Evolutionary conservation across 1,140 invertebrate species (phyloP).

Genomic region (Drosophila neocordata): DNA sequence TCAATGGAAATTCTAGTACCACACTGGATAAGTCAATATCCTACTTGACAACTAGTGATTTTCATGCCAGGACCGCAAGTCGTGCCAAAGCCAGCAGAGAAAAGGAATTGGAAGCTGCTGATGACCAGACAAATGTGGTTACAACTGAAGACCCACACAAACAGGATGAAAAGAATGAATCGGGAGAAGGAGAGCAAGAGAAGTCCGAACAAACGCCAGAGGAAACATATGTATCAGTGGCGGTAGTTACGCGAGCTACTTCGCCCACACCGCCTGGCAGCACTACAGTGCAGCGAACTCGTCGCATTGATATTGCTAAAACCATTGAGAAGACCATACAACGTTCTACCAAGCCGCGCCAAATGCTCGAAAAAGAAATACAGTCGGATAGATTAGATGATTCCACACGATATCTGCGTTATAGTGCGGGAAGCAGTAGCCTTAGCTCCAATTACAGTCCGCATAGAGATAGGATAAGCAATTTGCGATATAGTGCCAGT

Average conservation of each 20-base stretch:
- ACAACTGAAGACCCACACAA: conserved; percentile 20
- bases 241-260: conserved; percentile 88
- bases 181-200: background rate
- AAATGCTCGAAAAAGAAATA: conserved; percentile 86
- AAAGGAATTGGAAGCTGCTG: conserved; percentile 55
- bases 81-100: conserved; percentile 62
- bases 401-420: conserved; percentile 85
- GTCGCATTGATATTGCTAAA: conserved; percentile 88
- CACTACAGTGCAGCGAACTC: conserved; percentile 84
- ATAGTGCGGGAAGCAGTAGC: conserved; percentile 84
- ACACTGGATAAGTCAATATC: conserved; percentile 63
- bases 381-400: conserved; percentile 88
- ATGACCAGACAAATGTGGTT: conserved; percentile 14
- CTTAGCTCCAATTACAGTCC: conserved; percentile 86
- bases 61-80: conserved; percentile 71
- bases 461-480: conserved; percentile 85
- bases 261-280: conserved; percentile 89
- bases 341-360: conserved; percentile 84
- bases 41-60: conserved; percentile 77
- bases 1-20: conserved; percentile 35
- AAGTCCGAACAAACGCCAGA: conserved; percentile 9
- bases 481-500: conserved; percentile 72
- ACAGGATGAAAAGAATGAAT: conserved; percentile 2
- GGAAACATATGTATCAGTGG: conserved; percentile 84
- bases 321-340: conserved; percentile 87